These are phyloP conservation scores for Netelia melanura DNA, from an alignment of 2,888 invertebrate genomes.

Conservation along the genomic window DNA sequence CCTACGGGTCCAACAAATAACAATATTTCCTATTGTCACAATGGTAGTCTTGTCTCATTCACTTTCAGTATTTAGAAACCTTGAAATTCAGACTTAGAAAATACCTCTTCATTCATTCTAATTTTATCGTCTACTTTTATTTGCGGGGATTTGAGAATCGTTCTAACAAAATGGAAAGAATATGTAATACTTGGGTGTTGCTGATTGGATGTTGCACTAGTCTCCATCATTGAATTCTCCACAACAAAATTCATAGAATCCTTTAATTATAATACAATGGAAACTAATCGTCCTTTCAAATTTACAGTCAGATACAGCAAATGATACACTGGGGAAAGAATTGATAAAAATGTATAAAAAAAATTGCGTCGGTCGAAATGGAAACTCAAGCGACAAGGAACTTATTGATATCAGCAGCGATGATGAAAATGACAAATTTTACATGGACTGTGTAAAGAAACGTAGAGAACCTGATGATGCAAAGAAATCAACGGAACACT, in stretches of 20 bases:
- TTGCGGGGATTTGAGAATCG: too few species aligned
- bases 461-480: conserved; percentile 30
- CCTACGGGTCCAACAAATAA: too few species aligned
- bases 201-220: background rate
- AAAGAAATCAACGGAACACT: conserved; percentile 22
- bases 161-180: too few species aligned
- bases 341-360: conserved; percentile 86
- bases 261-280: background rate
- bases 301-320: conserved; percentile 77
- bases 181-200: too few species aligned
- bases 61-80: too few species aligned
- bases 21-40: too few species aligned
- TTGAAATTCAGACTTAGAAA: too few species aligned
- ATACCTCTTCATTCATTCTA: background rate
- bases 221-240: background rate
- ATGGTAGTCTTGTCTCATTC: too few species aligned
- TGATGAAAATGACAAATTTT: conserved; percentile 84
- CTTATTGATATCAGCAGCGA: conserved; percentile 93
- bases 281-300: conserved; percentile 3
- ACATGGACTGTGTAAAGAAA: conserved; percentile 60
- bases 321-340: conserved; percentile 83
- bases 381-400: conserved; percentile 88
- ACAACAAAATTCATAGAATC: background rate
- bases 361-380: conserved; percentile 76
- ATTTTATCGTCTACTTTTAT: background rate